A percentile compares a stretch with the other conserved stretches of the same genome.
phyloP scores from a whole-genome alignment of 1,140 invertebrate species.

The Glomeris maerens region DNA sequence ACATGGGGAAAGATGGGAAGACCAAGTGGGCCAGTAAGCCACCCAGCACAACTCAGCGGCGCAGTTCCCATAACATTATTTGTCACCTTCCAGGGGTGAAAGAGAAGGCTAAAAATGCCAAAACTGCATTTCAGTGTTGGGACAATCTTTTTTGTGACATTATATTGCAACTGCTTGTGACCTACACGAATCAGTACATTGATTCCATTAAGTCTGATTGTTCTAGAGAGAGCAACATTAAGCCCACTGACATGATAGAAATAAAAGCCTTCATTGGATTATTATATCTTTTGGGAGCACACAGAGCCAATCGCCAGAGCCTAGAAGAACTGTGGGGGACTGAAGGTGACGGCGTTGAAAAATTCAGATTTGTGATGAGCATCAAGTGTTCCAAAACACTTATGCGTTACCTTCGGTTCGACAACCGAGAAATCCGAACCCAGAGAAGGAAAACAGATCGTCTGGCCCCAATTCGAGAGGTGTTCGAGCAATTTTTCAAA shows the following conservation, averaged over 20 bases:
- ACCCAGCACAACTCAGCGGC: too few species aligned
- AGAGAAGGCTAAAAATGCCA: neutral
- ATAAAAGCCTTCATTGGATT: constrained; percentile 14
- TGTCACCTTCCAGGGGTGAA: neutral
- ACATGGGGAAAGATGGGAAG: too few species aligned
- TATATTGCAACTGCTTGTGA: neutral
- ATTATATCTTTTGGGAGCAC: constrained; percentile 8
- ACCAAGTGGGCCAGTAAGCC: too few species aligned
- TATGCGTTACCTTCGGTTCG: constrained; percentile 11
- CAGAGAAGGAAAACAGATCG: neutral
- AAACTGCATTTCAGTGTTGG: neutral
- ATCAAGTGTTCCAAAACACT: constrained; percentile 9
- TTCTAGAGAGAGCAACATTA: constrained; percentile 5
- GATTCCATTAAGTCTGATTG: neutral
- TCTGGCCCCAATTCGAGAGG: neutral
- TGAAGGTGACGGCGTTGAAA: constrained; percentile 9
- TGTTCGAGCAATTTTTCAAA: constrained; percentile 2
- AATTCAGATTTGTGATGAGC: constrained; percentile 8
- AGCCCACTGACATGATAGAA: constrained; percentile 3
- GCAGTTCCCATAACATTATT: constrained; percentile 1
- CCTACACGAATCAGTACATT: constrained; percentile 4
- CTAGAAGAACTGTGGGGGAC: constrained; percentile 7
- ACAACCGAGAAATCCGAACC: constrained; percentile 1
- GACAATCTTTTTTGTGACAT: neutral
- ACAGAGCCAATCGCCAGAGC: neutral